Conservation (phyloP, 2,113 vertebrate species). For the Sylvia atricapilla region DNA sequence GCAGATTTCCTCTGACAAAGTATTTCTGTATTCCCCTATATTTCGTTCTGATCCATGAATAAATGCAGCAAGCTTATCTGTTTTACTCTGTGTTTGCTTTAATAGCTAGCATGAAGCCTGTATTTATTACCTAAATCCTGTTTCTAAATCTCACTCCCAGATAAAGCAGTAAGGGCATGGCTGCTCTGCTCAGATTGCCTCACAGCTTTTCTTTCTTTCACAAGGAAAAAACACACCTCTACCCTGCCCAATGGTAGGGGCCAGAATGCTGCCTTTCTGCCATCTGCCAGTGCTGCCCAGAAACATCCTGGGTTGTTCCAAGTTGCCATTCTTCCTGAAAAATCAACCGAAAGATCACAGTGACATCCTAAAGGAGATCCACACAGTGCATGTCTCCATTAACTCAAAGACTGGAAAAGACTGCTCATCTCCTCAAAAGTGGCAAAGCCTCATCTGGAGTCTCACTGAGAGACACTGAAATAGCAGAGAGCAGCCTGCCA, state of each 20-base stretch:
- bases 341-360: background rate
- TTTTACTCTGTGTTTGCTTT: conserved; percentile 35
- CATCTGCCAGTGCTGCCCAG: background rate
- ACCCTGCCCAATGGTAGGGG: rapidly evolving
- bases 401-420: background rate
- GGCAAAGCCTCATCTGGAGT: background rate
- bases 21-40: background rate
- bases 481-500: background rate
- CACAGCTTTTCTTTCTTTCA: background rate
- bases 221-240: background rate
- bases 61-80: conserved; percentile 38
- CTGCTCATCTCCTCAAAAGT: background rate
- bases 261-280: background rate
- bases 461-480: background rate
- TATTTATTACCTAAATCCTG: conserved; percentile 37
- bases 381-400: background rate
- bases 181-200: background rate
- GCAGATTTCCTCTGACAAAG: background rate
- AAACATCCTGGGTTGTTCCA: background rate
- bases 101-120: conserved; percentile 18
- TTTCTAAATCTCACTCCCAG: conserved; percentile 5
- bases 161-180: background rate
- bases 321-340: background rate
- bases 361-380: background rate
- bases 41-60: conserved; percentile 1